Evolutionary conservation across 1,140 invertebrate species (phyloP), one percentile per base, ranked within the genome.

Genomic region (Zophobas morio): DNA sequence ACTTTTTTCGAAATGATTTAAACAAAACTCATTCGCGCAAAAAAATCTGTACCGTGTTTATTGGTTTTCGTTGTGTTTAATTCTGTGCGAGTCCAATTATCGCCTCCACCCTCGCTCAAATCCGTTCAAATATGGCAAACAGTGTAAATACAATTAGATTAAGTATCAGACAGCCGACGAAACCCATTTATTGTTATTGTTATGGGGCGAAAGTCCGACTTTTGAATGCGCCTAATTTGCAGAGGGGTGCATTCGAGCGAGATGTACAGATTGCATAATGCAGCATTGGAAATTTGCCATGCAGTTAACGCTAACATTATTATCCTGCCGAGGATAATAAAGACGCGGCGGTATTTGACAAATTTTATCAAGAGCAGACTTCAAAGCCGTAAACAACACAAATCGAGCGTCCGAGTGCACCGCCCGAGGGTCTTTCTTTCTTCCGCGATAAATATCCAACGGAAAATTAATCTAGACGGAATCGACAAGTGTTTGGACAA

Each of bases 71-170:
- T 53, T 32, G 54, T 40, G 20, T 66, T 46, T 6, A 37, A 39
- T 66, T 37, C 39, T 37, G 60, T 66, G 39, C 39, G 60, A n/a
- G 37, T 5, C 20, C 42, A 66, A 66, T 66, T 66, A 66, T 34
- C 60, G 60, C 60, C 37, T 40, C 35, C 74, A 73, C 54, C 74
- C 54, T 8, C 20, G 53, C 37, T 63, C 57, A 74, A 80, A 81
- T 81, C 78, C 74, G 74, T 39, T 72, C 57, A 36, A 81, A 81
- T 81, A 79, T 79, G 74, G 75, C 60, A 76, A 79, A 79, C 60
- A 74, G 79, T 79, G 81, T 81, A 82, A 82, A 82, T 81, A 82
- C 81, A 82, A 82, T 82, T 81, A 82, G 79, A 82, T 81, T 81
- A 78, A 82, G 79, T 79, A 79, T 79, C 80, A 78, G 76, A 37